These are phyloP conservation scores for Brachynemurus nebulosus DNA, from an alignment of 2,888 invertebrate species.

Conservation along the genomic window DNA sequence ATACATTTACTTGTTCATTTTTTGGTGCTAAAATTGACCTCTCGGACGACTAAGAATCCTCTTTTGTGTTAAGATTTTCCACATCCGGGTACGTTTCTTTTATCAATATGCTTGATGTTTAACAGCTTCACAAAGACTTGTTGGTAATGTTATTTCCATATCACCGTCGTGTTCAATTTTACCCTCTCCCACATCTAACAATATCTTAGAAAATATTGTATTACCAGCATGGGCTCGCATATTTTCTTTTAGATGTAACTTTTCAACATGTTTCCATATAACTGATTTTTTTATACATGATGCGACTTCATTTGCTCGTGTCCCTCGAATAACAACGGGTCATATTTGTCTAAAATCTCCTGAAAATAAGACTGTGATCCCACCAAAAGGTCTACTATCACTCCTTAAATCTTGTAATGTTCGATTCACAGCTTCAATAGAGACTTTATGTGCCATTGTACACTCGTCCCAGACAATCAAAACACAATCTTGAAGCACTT, in stretches of 20 bases:
- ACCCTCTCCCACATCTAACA: constrained; percentile 4
- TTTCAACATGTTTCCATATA: neutral
- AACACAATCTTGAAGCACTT: constrained; percentile 10
- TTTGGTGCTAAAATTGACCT: constrained; percentile 12
- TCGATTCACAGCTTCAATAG: constrained; percentile 17
- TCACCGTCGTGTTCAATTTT: too few relatives aligned
- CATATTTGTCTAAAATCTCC: constrained; percentile 16
- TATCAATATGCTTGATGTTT: too few relatives aligned
- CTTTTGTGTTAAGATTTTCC: constrained; percentile 2
- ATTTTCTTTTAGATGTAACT: neutral
- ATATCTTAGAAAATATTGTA: neutral
- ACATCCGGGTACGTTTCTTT: constrained; percentile 12
- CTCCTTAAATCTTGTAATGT: constrained; percentile 11
- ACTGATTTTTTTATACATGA: constrained; percentile 17
- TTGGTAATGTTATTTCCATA: too few relatives aligned
- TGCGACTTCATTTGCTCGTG: constrained; percentile 13
- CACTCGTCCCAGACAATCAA: constrained; percentile 21
- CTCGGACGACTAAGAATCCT: constrained; percentile 12
- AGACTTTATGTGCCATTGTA: constrained; percentile 18
- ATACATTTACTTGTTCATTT: constrained; percentile 9
- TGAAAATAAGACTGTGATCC: constrained; percentile 16
- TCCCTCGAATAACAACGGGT: neutral
- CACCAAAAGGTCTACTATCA: constrained; percentile 14
- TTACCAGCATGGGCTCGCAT: neutral
- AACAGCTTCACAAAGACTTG: too few relatives aligned